Conservation (phyloP, 2,797 vertebrate species). For the Taeniopygia guttata region DNA sequence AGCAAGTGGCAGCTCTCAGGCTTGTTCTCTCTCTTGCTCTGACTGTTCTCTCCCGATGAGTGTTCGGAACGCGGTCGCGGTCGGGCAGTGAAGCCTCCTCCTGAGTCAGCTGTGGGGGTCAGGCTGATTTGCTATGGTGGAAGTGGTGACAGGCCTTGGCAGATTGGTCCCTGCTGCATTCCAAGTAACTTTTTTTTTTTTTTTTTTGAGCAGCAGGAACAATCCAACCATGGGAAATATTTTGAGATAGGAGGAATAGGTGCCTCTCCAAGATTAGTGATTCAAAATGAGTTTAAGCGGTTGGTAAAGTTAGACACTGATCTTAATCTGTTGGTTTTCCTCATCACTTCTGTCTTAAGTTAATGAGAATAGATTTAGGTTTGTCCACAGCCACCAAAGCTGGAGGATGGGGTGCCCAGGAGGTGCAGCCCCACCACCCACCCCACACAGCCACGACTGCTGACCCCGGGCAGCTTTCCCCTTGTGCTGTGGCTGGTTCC, state of each 20-base stretch:
- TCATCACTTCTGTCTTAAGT: not conserved
- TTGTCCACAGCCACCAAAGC: not conserved
- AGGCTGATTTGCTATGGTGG: conserved; percentile 33
- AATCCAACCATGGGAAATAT: conserved; percentile 38
- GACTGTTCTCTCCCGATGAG: not conserved
- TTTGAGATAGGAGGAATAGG: conserved; percentile 27
- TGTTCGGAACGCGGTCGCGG: not conserved
- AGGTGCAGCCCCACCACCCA: not conserved
- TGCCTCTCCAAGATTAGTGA: conserved; percentile 23
- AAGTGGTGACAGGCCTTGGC: conserved; percentile 65
- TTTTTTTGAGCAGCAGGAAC: not conserved
- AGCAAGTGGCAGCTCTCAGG: not conserved
- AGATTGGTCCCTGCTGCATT: not conserved
- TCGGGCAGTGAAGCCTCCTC: not conserved
- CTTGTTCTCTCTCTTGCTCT: not conserved
- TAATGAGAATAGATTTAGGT: not conserved
- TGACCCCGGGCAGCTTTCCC: not conserved
- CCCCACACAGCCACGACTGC: not conserved
- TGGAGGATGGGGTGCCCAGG: not conserved
- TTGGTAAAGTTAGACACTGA: not conserved
- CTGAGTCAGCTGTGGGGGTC: conserved; percentile 54
- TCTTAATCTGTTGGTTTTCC: not conserved
- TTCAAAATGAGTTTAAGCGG: not conserved
- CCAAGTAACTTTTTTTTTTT: not conserved
- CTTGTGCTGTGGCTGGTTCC: not conserved